These are phyloP conservation scores for Synanthedon myopaeformis DNA, from an alignment of 2,888 invertebrate genomes.

Conservation along the genomic window DNA sequence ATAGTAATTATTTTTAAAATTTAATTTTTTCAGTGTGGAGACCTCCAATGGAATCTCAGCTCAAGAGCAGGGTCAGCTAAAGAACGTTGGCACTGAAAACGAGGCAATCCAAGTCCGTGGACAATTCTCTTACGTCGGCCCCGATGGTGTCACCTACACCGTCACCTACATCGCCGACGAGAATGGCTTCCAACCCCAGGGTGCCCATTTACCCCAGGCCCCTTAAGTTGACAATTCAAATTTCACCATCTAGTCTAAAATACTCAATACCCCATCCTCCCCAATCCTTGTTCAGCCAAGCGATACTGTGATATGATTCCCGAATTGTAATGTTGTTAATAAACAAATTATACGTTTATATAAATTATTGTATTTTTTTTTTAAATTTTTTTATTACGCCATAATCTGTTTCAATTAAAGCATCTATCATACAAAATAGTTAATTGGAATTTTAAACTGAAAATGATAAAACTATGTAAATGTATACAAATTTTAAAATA, in stretches of 20 bases:
- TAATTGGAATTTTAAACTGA: no score
- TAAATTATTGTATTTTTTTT: conserved; percentile 18
- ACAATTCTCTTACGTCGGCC: conserved; percentile 47
- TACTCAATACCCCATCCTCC: conserved; percentile 2
- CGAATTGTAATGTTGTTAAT: conserved; percentile 34
- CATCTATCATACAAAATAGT: no score
- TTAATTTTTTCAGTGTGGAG: conserved; percentile 21
- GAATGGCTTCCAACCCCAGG: conserved; percentile 62
- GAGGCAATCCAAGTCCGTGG: conserved; percentile 62
- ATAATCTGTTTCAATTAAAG: no score
- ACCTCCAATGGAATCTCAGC: conserved; percentile 44
- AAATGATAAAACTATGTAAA: no score
- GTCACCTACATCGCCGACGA: conserved; percentile 64
- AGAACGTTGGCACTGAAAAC: conserved; percentile 51
- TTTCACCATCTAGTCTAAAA: conserved; percentile 7
- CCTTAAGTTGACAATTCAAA: conserved; percentile 5
- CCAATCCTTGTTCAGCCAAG: conserved; percentile 23
- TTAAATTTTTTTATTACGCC: conserved; percentile 1
- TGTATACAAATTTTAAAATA: no score
- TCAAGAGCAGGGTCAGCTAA: conserved; percentile 37
- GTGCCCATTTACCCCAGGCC: conserved; percentile 30
- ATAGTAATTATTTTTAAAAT: no score
- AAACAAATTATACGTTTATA: conserved; percentile 32
- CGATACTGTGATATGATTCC: conserved; percentile 60
- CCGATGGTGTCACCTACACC: conserved; percentile 53